These are phyloP conservation scores for Kryptolebias ocellatus DNA, from an alignment of 2,797 vertebrate genomes.

Conservation along the genomic window DNA sequence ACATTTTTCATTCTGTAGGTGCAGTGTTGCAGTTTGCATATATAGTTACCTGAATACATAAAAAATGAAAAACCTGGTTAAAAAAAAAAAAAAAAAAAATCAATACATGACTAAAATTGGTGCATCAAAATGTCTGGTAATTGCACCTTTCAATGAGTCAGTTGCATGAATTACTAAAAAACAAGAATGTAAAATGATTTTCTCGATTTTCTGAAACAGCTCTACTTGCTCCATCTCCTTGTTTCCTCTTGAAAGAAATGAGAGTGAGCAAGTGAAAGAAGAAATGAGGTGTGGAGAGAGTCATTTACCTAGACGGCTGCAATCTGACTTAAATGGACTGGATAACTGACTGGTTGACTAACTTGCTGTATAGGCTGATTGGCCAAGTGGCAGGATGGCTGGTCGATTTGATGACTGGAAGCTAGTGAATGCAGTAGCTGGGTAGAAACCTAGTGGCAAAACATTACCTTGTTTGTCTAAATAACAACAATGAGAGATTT, in stretches of 20 bases:
- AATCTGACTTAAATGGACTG: constrained; percentile 64
- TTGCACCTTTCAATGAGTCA: too few species aligned
- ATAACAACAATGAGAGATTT: neutral
- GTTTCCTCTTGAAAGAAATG: constrained; percentile 23
- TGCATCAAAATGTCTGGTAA: neutral
- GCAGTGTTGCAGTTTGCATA: too few species aligned
- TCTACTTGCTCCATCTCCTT: constrained; percentile 16
- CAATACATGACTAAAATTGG: neutral
- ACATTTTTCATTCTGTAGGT: too few species aligned
- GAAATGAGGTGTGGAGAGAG: constrained; percentile 68
- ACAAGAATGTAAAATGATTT: constrained; percentile 7
- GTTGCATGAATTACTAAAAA: too few species aligned
- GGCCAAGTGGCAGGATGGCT: constrained; percentile 25
- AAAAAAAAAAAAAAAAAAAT: neutral
- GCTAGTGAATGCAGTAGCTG: constrained; percentile 12
- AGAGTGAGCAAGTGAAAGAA: constrained; percentile 21
- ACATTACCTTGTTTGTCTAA: constrained; percentile 5
- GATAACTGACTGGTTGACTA: constrained; percentile 63
- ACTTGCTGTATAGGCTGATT: constrained; percentile 44
- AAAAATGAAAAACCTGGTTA: too few species aligned
- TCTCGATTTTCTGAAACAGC: constrained; percentile 26
- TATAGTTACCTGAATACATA: too few species aligned
- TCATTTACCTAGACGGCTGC: constrained; percentile 56
- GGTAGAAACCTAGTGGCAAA: neutral
- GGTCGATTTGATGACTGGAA: constrained; percentile 24